A percentile compares a stretch with the other conserved stretches of the same genome.
Evolutionary conservation across 2,797 vertebrate species (phyloP).

Genomic region (Leontocebus nigricollis): DNA sequence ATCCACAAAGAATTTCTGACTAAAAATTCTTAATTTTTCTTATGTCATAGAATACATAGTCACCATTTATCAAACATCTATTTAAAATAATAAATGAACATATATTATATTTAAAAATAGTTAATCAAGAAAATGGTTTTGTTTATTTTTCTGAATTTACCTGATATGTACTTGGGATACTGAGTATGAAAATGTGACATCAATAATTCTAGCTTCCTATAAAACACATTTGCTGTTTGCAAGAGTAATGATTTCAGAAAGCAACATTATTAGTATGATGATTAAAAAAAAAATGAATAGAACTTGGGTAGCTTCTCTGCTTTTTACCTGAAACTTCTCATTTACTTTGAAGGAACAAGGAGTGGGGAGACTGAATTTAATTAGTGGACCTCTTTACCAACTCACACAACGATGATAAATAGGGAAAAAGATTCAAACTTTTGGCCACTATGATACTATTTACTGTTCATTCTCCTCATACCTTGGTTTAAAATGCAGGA

Average conservation of each 20-base stretch:
- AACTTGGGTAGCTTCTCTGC: neutral
- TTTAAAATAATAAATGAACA: neutral
- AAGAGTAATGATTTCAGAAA: slow-evolving; percentile 6
- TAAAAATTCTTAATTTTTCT: neutral
- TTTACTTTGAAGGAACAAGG: neutral
- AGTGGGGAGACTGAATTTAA: neutral
- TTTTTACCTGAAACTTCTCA: neutral
- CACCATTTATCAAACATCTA: neutral
- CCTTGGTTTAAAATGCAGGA: neutral
- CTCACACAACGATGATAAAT: accelerated
- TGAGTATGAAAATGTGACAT: neutral
- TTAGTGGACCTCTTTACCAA: neutral
- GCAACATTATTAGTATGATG: neutral
- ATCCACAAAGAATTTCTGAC: neutral
- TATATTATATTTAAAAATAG: neutral
- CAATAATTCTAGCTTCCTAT: neutral
- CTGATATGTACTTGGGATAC: neutral
- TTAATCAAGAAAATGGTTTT: neutral
- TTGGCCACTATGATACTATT: neutral
- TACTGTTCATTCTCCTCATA: neutral
- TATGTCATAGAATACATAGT: neutral
- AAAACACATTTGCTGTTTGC: neutral
- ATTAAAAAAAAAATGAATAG: neutral
- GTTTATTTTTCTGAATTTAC: neutral
- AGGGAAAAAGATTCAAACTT: neutral